Evolutionary conservation across 2,797 vertebrate species (phyloP).

Genomic region (Siniperca scherzeri): DNA sequence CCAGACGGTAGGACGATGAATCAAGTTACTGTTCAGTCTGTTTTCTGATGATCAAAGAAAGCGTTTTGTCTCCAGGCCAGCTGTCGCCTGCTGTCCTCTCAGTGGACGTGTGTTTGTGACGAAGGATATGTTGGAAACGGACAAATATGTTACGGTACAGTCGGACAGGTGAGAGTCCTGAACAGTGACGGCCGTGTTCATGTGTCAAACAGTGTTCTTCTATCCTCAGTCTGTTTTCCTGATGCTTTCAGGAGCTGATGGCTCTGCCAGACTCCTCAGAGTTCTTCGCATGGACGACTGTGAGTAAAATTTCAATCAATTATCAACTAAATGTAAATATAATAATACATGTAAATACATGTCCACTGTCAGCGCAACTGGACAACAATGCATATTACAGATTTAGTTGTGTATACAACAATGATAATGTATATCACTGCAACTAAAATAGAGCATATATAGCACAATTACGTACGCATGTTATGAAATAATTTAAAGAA

Average conservation of each 20-base stretch:
- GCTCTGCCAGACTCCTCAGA: conserved; percentile 83
- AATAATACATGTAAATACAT: too few species aligned
- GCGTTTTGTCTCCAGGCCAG: conserved; percentile 84
- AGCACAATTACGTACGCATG: too few species aligned
- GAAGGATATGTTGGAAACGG: conserved; percentile 89
- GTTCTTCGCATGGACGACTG: conserved; percentile 90
- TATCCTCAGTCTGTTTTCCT: background rate
- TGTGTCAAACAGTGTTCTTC: accelerated
- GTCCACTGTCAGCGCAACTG: too few species aligned
- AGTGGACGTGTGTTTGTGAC: conserved; percentile 91
- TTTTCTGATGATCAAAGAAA: background rate
- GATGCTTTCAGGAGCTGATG: conserved; percentile 86
- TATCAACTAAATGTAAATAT: too few species aligned
- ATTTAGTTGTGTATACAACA: too few species aligned
- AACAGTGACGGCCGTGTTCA: background rate
- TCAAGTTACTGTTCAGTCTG: too few species aligned
- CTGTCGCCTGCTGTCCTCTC: conserved; percentile 82
- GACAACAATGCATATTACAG: too few species aligned
- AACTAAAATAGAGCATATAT: too few species aligned
- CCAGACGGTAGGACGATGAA: background rate
- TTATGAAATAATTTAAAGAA: too few species aligned
- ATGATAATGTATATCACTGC: too few species aligned
- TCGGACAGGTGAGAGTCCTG: conserved; percentile 83
- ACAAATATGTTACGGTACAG: conserved; percentile 88
- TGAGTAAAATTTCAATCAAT: conserved; percentile 82